Evolutionary conservation across 1,140 invertebrate genomes (phyloP).

Genomic region (Magallana angulata): DNA sequence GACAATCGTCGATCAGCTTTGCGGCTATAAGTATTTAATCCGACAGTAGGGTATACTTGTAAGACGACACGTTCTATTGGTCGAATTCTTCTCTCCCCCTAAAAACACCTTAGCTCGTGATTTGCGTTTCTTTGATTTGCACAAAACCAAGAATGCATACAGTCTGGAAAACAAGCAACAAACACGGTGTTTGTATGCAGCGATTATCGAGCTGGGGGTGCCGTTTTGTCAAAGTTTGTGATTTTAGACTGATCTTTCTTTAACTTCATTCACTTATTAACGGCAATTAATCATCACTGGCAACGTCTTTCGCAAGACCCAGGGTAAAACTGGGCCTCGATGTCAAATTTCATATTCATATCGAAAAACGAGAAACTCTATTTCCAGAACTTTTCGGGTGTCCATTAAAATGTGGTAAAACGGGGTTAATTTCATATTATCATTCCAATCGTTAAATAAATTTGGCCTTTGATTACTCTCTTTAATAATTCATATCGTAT

Average conservation of each 20-base stretch:
- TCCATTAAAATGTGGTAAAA: background rate
- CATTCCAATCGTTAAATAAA: too few species aligned
- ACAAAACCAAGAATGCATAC: background rate
- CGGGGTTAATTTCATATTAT: background rate
- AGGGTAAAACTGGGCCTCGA: conserved; percentile 3
- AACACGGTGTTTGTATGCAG: background rate
- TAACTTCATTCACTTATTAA: conserved; percentile 22
- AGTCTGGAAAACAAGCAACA: background rate
- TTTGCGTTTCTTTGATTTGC: background rate
- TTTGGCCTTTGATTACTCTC: too few species aligned
- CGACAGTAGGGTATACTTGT: background rate
- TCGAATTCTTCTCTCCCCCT: background rate
- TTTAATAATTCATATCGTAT: too few species aligned
- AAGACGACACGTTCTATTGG: background rate
- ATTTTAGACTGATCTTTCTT: conserved; percentile 3
- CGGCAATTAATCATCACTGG: conserved; percentile 19
- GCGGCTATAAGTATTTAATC: conserved; percentile 17
- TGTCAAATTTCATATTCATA: conserved; percentile 15
- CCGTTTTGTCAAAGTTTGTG: background rate
- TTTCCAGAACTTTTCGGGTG: conserved; percentile 3
- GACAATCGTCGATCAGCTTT: conserved; percentile 2
- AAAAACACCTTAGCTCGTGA: background rate
- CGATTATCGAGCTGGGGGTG: background rate
- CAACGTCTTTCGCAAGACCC: background rate
- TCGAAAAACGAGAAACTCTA: background rate